Percentiles rank a stretch among this genome's conserved stretches.
Conservation (phyloP, 2,888 invertebrate species). For the Drosophila pseudotalamancana region DNA sequence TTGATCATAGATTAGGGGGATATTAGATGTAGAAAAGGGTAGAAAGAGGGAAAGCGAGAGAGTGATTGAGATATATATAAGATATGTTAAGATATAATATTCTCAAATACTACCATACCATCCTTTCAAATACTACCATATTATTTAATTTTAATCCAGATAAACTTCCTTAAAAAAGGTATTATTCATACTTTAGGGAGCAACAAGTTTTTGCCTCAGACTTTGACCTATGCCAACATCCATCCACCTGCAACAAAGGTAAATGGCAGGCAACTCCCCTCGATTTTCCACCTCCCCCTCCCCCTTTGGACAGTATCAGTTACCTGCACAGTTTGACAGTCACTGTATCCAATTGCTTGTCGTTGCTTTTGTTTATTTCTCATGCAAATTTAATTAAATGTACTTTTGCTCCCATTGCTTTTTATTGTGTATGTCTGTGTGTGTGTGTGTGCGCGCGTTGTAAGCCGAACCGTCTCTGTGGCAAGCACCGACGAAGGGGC, state of each 20-base stretch:
- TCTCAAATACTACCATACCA: too few relatives aligned
- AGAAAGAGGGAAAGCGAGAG: too few relatives aligned
- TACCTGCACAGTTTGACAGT: slow-evolving; percentile 7
- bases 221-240: background rate
- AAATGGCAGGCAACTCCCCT: background rate
- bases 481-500: background rate
- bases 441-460: too few relatives aligned
- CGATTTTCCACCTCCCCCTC: background rate
- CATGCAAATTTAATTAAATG: slow-evolving; percentile 75
- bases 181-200: background rate
- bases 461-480: slow-evolving; percentile 38
- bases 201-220: slow-evolving; percentile 11
- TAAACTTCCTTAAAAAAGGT: too few relatives aligned
- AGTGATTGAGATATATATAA: too few relatives aligned
- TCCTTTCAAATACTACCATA: too few relatives aligned
- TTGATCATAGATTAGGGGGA: too few relatives aligned
- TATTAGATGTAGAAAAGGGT: too few relatives aligned
- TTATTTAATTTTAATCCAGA: too few relatives aligned
- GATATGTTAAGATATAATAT: too few relatives aligned
- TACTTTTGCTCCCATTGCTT: slow-evolving; percentile 45
- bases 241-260: background rate
- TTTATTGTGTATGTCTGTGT: slow-evolving; percentile 65
- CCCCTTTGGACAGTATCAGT: background rate
- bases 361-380: slow-evolving; percentile 37
- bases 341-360: slow-evolving; percentile 8